Evolutionary conservation across 2,113 vertebrate genomes (phyloP).

Genomic region (Phalacrocorax aristotelis): DNA sequence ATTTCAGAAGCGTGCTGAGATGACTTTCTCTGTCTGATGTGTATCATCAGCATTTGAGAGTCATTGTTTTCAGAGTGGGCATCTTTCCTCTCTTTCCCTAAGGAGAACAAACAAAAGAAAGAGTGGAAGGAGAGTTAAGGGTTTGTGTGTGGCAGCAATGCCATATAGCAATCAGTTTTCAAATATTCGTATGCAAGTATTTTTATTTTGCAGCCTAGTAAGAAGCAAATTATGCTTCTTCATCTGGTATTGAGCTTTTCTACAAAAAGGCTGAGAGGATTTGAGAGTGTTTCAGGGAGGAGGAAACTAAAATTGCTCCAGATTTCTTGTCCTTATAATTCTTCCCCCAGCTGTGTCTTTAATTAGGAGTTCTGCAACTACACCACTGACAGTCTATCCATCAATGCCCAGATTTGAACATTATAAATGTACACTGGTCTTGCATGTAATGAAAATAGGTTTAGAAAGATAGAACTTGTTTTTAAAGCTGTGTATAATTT

Average conservation of each 20-base stretch:
- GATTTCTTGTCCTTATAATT: constrained; percentile 31
- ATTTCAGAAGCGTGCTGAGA: neutral
- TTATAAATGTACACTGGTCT: neutral
- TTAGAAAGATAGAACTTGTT: neutral
- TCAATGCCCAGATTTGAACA: neutral
- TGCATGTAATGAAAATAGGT: neutral
- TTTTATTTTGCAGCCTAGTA: constrained; percentile 26
- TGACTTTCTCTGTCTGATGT: neutral
- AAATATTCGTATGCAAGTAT: constrained; percentile 1
- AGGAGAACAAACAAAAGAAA: neutral
- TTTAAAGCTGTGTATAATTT: neutral
- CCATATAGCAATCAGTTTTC: neutral
- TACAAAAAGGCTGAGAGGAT: neutral
- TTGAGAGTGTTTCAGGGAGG: neutral
- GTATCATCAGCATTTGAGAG: neutral
- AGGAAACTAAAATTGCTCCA: constrained; percentile 11
- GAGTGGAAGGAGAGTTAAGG: neutral
- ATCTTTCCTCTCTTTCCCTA: neutral
- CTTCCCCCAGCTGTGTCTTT: constrained; percentile 26
- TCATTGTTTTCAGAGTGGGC: neutral
- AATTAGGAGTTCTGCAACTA: constrained; percentile 20
- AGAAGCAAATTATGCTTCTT: constrained; percentile 19
- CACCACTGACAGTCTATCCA: neutral
- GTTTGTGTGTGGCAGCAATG: neutral
- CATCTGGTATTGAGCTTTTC: neutral